Evolutionary conservation across 2,113 vertebrate genomes (phyloP).

Genomic region (Vidua chalybeata): DNA sequence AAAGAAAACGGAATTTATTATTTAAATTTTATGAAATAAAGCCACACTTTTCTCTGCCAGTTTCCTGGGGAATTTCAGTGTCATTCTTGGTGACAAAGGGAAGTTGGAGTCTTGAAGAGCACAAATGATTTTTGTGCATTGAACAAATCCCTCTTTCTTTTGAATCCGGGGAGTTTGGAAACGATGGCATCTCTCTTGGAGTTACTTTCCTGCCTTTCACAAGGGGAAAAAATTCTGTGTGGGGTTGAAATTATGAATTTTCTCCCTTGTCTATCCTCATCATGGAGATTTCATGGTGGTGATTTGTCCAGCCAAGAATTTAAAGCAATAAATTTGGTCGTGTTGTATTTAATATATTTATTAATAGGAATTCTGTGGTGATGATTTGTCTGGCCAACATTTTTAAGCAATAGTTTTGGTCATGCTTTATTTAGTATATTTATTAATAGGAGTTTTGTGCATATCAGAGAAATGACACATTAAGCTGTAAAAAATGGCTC

Average conservation of each 20-base stretch:
- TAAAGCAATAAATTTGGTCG: background rate
- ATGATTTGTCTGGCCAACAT: background rate
- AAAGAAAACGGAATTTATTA: background rate
- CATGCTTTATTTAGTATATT: background rate
- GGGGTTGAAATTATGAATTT: background rate
- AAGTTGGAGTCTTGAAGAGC: background rate
- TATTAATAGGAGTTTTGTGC: background rate
- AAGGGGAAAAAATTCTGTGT: background rate
- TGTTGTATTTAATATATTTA: background rate
- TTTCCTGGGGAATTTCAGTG: background rate
- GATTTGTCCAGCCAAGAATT: background rate
- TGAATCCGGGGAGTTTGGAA: background rate
- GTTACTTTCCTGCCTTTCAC: background rate
- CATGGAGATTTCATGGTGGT: background rate
- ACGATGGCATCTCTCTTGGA: accelerated
- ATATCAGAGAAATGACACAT: background rate
- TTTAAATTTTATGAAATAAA: background rate
- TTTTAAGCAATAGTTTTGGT: background rate
- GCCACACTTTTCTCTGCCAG: background rate
- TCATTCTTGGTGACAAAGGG: background rate
- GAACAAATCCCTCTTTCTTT: background rate
- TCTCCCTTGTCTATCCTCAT: background rate
- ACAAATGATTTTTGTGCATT: background rate
- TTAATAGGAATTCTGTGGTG: background rate
- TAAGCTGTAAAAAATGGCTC: background rate